These are phyloP conservation scores for Resseliella maxima DNA, from an alignment of 2,888 invertebrate species.

Conservation along the genomic window DNA sequence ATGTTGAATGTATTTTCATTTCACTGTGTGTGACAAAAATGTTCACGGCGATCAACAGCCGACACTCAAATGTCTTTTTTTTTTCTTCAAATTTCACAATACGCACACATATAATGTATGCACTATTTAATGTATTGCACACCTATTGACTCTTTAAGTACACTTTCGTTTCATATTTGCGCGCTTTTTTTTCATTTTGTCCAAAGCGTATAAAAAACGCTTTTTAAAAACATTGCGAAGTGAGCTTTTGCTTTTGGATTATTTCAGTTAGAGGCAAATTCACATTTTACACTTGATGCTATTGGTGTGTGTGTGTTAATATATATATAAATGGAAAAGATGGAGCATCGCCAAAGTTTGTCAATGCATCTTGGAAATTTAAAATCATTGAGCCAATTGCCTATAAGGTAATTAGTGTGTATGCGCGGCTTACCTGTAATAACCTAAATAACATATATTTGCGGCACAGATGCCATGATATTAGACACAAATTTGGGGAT, in stretches of 20 bases:
- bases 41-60: background rate
- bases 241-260: conserved; percentile 1
- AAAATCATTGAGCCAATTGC: background rate
- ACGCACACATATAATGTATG: background rate
- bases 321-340: too few species aligned
- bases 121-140: conserved; percentile 2
- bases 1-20: background rate
- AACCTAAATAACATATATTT: background rate
- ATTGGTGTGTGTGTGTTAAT: background rate
- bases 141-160: conserved; percentile 8
- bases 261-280: background rate
- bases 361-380: background rate
- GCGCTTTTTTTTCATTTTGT: background rate
- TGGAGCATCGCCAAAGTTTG: background rate
- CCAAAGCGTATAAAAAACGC: background rate
- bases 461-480: conserved; percentile 38
- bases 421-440: background rate
- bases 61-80: too few species aligned
- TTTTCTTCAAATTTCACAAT: background rate
- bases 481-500: background rate
- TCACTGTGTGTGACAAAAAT: background rate
- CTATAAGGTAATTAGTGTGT: background rate
- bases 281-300: background rate
- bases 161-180: background rate
- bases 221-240: background rate